These are phyloP conservation scores for Pyrrhosoma nymphula DNA, from an alignment of 2,888 invertebrate species.

Conservation along the genomic window DNA sequence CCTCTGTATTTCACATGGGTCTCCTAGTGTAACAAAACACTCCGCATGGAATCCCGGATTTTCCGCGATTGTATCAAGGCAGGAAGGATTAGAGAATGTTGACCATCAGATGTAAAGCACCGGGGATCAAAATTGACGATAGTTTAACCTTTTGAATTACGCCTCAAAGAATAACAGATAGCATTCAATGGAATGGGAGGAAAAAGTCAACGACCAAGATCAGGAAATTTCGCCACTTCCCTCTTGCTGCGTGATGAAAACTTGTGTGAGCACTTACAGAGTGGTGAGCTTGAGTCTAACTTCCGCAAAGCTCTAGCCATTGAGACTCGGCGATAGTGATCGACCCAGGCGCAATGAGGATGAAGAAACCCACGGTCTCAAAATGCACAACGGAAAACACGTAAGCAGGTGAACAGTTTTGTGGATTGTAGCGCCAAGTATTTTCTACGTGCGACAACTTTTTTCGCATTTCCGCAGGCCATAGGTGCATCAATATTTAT, in stretches of 20 bases:
- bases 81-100: neutral
- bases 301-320: neutral
- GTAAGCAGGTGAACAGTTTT: no score
- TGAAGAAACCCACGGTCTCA: no score
- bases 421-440: no score
- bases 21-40: no score
- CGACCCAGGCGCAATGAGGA: neutral
- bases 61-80: no score
- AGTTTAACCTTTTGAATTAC: neutral
- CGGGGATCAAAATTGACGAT: neutral
- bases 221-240: neutral
- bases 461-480: no score
- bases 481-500: no score
- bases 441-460: no score
- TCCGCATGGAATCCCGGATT: no score
- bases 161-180: neutral
- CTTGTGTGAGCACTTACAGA: no score
- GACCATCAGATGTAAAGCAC: neutral
- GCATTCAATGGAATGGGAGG: neutral
- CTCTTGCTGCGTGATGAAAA: neutral
- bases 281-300: neutral
- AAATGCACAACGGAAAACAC: no score
- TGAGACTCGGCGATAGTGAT: neutral
- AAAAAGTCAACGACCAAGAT: neutral
- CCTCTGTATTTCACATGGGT: no score